Evolutionary conservation across 2,113 vertebrate genomes (phyloP).

Genomic region (Pseudonaja textilis): DNA sequence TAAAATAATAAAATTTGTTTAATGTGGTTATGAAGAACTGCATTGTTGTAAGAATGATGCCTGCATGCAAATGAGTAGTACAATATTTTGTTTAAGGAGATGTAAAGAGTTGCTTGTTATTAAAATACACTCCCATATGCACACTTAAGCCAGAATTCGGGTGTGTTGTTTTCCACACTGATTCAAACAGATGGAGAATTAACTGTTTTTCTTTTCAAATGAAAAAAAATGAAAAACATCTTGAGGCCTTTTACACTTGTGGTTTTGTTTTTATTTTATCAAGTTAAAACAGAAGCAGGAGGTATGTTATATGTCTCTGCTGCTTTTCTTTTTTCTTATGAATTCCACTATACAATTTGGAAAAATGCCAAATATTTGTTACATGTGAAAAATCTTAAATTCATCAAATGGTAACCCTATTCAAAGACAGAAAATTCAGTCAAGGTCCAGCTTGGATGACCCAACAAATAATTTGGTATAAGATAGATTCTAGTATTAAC

Average conservation of each 20-base stretch:
- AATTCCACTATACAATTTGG: background rate
- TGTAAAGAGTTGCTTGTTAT: background rate
- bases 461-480: background rate
- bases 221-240: conserved; percentile 11
- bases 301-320: background rate
- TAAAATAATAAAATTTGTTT: background rate
- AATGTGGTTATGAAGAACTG: background rate
- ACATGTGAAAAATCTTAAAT: background rate
- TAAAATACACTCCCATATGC: background rate
- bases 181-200: background rate
- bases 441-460: background rate
- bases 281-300: background rate
- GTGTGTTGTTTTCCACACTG: background rate
- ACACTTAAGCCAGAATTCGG: background rate
- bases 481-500: background rate
- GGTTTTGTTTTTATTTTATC: conserved; percentile 7
- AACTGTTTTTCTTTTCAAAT: background rate
- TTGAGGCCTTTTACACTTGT: background rate
- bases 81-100: background rate
- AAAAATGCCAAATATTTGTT: background rate
- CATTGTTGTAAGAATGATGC: background rate
- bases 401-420: background rate
- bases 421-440: background rate
- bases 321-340: background rate
- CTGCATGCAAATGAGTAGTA: background rate